Base-by-base conservation (phyloP, 2,113 vertebrate genomes). In the Pangasianodon gigas region DNA sequence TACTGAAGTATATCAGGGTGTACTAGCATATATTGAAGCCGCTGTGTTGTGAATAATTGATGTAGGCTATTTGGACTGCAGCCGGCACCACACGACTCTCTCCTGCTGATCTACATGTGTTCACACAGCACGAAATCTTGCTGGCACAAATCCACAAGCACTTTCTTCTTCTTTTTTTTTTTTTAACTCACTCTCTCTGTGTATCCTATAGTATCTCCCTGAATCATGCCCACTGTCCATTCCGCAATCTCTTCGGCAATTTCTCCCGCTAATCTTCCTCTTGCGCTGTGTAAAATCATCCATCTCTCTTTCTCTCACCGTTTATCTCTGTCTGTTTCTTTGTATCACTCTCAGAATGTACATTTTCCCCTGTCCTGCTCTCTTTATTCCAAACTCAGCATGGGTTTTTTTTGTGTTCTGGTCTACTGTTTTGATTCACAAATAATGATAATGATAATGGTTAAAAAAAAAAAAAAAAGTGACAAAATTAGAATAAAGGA, bases 91-190 rank as follows among this genome's bases (percentile, higher is more conserved):
- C 93, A 92, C 94, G 93, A 94, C 94, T 94, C 94, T 93, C 93
- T 92, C 96, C 95, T 91, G 95, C 94, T 95, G 96, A 93, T 95
- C 96, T 96, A 96, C 96, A 96, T 96, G 96, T 96, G 96, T 96
- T 96, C 93, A 92, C 96, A 46, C 96, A 95, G 96, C 95, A 94
- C 94, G 96, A 94, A 93, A 92, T 93, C 94, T 87, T 37, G 81
- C 85, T 93, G 91, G 91, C 90, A 85, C 88, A 89, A 51, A 85
- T 83, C 75, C 84, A 44, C 80, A 0, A 26, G 75, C 81, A 75
- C 86, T 56, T 82, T 77, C 58, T 88, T 79, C 77, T 52, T 87
- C 71, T 87, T 26, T 79, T 84, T 80, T 74, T 54, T 19, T 52
- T 90, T 88, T 75, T 75, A 54, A 87, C 46, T 84, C 71, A 32